A percentile compares a stretch with the other conserved stretches of the same genome.
Conservation (phyloP, 1,140 invertebrate species). For the Saccostrea cuccullata region DNA sequence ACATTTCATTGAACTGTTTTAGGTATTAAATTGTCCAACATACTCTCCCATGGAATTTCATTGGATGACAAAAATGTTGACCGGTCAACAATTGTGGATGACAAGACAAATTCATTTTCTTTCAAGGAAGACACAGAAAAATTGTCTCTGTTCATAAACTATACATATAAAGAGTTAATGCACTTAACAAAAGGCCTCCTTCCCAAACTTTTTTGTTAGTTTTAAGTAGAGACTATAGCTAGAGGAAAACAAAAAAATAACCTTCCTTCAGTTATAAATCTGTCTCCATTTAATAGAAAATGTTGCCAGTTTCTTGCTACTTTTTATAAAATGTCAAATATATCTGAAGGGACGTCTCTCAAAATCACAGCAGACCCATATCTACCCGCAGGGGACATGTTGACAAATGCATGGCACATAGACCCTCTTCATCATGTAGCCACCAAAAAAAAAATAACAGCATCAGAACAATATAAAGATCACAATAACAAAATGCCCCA, state of each 20-base stretch:
- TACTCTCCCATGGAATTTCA: background rate
- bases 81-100: background rate
- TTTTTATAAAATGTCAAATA: background rate
- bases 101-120: slow-evolving; percentile 27
- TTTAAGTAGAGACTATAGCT: background rate
- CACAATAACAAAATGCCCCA: slow-evolving; percentile 13
- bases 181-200: background rate
- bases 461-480: background rate
- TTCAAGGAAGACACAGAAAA: background rate
- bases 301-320: background rate
- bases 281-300: slow-evolving; percentile 9
- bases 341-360: background rate
- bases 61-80: background rate
- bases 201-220: background rate
- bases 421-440: slow-evolving; percentile 2
- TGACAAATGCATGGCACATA: slow-evolving; percentile 6
- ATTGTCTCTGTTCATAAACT: background rate
- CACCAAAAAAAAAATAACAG: background rate
- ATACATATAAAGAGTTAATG: slow-evolving; percentile 3
- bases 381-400: slow-evolving; percentile 7
- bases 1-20: background rate
- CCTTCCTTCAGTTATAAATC: background rate
- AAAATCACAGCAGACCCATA: background rate
- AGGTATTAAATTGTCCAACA: slow-evolving; percentile 2
- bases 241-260: background rate